These are phyloP conservation scores for Chionodraco myersi DNA, from an alignment of 2,113 vertebrate genomes.

Conservation along the genomic window DNA sequence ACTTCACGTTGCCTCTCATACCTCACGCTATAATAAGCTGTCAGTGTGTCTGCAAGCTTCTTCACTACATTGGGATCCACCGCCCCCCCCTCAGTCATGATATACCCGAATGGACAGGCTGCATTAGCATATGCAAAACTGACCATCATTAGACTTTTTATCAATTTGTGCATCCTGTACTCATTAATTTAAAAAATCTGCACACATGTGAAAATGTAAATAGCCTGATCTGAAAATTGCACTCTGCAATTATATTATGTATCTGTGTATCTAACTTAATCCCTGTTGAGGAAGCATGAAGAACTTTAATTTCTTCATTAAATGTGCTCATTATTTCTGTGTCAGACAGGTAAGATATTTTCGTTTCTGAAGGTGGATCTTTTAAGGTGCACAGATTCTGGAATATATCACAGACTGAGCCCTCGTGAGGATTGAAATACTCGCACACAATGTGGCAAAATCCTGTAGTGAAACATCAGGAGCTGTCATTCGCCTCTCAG, in stretches of 20 bases:
- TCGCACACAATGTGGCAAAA: background rate
- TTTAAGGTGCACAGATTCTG: background rate
- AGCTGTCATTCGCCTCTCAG: background rate
- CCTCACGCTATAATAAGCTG: constrained; percentile 69
- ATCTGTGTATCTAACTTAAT: background rate
- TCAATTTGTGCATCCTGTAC: constrained; percentile 48
- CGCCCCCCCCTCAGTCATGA: constrained; percentile 46
- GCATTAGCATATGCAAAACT: constrained; percentile 53
- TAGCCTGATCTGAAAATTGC: background rate
- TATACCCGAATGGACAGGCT: constrained; percentile 34
- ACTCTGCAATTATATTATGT: background rate
- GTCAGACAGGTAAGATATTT: background rate
- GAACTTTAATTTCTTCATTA: background rate
- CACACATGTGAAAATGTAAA: constrained; percentile 22
- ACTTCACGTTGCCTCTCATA: constrained; percentile 52
- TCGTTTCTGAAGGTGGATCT: background rate
- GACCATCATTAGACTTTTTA: constrained; percentile 39
- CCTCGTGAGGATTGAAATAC: background rate
- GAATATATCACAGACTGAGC: background rate
- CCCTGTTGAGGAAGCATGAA: background rate
- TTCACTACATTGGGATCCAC: constrained; percentile 50
- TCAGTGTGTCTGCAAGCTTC: constrained; percentile 55
- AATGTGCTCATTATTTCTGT: background rate
- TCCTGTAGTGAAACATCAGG: background rate
- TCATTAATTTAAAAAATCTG: constrained; percentile 18